Conservation (phyloP, 2,888 invertebrate genomes). For the Liodrosophila aerea region DNA sequence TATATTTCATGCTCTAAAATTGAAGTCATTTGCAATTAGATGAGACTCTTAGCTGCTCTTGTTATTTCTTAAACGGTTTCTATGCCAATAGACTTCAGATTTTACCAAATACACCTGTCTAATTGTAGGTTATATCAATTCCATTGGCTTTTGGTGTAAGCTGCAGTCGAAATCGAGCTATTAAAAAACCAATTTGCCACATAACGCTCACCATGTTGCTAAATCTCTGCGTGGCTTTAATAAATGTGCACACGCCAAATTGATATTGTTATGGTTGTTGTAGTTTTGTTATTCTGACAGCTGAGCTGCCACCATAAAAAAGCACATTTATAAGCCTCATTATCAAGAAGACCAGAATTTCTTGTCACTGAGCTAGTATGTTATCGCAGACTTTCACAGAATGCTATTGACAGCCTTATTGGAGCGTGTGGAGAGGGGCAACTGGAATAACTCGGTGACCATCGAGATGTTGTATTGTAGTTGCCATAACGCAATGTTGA, state of each 20-base stretch:
- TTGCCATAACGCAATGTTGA: constrained; percentile 72
- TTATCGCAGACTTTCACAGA: constrained; percentile 65
- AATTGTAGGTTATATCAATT: constrained; percentile 17
- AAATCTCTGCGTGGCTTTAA: constrained; percentile 60
- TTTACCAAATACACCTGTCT: constrained; percentile 25
- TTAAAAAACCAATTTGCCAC: constrained; percentile 70
- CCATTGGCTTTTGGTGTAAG: constrained; percentile 21
- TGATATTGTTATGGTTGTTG: constrained; percentile 30
- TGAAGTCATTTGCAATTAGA: no score
- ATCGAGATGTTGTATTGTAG: constrained; percentile 37
- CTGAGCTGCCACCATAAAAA: constrained; percentile 68
- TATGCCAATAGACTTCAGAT: constrained; percentile 14
- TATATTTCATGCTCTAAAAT: no score
- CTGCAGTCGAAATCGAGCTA: constrained; percentile 42
- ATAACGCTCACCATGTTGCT: constrained; percentile 29
- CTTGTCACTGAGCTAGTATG: constrained; percentile 63
- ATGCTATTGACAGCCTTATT: constrained; percentile 32
- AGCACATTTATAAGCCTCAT: constrained; percentile 71
- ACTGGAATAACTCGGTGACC: constrained; percentile 27
- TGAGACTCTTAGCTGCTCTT: no score
- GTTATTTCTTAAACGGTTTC: no score
- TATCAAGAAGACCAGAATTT: constrained; percentile 77
- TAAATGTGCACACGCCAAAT: constrained; percentile 75
- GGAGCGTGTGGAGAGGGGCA: background rate
- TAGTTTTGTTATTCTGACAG: constrained; percentile 47